Conservation (phyloP, 2,113 vertebrate genomes). For the Phylloscopus trochiloides region DNA sequence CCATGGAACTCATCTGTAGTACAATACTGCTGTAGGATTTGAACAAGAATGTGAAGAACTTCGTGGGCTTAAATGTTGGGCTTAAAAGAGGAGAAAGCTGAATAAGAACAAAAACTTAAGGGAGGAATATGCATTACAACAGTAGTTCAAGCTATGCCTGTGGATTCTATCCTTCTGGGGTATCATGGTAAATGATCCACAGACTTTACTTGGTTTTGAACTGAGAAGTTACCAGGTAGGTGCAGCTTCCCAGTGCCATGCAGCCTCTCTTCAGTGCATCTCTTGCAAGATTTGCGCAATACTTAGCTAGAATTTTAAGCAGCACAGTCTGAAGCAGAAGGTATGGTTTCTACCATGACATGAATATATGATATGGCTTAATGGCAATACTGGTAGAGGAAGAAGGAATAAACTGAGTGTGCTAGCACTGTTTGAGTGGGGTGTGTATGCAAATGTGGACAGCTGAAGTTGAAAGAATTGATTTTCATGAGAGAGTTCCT, state of each 20-base stretch:
- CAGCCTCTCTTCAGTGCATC: neutral
- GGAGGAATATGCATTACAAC: neutral
- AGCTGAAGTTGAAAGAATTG: neutral
- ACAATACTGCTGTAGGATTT: neutral
- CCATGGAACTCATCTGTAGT: neutral
- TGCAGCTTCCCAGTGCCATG: neutral
- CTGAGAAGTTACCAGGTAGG: neutral
- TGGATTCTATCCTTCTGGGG: neutral
- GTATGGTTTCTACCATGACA: neutral
- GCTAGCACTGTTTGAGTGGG: neutral
- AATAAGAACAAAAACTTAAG: neutral
- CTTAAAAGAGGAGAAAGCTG: neutral
- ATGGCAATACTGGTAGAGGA: neutral
- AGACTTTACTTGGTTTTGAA: neutral
- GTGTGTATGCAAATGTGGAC: neutral
- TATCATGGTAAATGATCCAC: neutral
- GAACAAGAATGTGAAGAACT: neutral
- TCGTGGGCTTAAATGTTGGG: neutral
- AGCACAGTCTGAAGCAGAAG: neutral
- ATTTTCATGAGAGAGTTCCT: neutral
- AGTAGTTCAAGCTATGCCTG: neutral
- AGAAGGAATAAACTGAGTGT: neutral
- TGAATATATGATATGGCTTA: neutral
- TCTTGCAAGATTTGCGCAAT: neutral
- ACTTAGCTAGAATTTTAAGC: neutral